These are phyloP conservation scores for Idaea biselata DNA, from an alignment of 2,888 invertebrate species.

Conservation along the genomic window DNA sequence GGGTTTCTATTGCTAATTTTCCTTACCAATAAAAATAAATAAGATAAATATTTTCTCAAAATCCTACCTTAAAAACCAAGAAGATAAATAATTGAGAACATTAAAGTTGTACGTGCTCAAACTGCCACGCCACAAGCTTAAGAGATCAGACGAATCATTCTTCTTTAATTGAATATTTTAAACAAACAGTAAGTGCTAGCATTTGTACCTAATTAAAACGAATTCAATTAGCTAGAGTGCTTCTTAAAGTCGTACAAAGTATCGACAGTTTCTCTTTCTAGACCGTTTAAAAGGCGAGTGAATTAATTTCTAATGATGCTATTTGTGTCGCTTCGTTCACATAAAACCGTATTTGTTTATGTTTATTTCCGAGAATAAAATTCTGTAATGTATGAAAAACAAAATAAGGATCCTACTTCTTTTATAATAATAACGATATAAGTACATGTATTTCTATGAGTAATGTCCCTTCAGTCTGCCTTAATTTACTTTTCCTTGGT, in stretches of 20 bases:
- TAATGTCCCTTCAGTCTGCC: too few relatives aligned
- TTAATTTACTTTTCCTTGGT: too few relatives aligned
- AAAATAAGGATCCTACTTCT: too few relatives aligned
- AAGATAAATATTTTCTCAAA: background rate
- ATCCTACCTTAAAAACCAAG: background rate
- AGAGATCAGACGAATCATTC: background rate
- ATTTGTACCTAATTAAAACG: background rate
- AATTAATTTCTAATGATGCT: background rate
- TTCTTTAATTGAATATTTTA: background rate
- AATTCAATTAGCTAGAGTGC: background rate
- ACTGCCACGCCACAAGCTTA: background rate
- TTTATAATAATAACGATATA: too few relatives aligned
- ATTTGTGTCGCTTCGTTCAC: background rate
- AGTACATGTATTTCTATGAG: too few relatives aligned
- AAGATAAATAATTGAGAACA: background rate
- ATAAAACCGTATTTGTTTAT: background rate
- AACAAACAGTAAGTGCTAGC: background rate
- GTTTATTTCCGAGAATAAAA: background rate
- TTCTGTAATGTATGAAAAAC: background rate
- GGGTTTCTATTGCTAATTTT: too few relatives aligned
- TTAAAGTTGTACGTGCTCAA: conserved; percentile 8
- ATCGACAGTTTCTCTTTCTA: background rate
- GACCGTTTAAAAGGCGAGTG: background rate
- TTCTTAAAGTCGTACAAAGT: background rate
- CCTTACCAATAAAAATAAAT: background rate